Evolutionary conservation across 1,140 invertebrate genomes (phyloP), one percentile per base, ranked within the genome.

Genomic region (Himalopsyche phryganea): DNA sequence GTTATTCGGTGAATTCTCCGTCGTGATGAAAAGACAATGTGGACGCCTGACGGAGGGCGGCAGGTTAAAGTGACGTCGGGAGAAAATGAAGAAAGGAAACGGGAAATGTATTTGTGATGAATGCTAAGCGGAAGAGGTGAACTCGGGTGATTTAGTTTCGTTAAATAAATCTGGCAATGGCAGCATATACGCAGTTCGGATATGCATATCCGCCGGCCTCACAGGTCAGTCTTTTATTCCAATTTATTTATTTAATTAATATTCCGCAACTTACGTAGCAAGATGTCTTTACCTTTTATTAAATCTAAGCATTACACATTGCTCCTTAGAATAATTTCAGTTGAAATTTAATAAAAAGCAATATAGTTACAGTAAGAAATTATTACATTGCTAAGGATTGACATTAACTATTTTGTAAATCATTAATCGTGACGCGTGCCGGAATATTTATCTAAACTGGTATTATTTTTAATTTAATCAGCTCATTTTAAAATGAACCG

Each of bases 131-230:
- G 17, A 20, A 35, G 56, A 20, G 44, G 49, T 50, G 47, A 36
- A 45, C 41, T 48, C 33, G 32, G 40, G 32, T 49, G 20, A 11
- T 58, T 9, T 51, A 36, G 40, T 41, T 38, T 20, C 23, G 49
- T 41, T 51, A 11, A 49, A 35, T 55, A 46, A 56, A 41, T 56
- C 41, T 33, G 45, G 63, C 63, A 47, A 88, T 88, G 86, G 87
- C 86, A 60, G 83, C 85, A 47, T 88, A 88, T 76, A 78, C 86
- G 63, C 86, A 88, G 73, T 88, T 88, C 75, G 84, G 85, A 70
- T 88, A 88, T 71, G 78, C 83, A 18, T 88, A 87, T 79, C 82
- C 85, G 71, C 77, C 85, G 73, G 83, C 85, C 55, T 84, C 85
- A 36, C 86, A 88, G 85, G 86, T 88, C 80, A 77, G 74, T 63